Conservation (phyloP, 2,797 vertebrate species). For the Megalops cyprinoides region DNA sequence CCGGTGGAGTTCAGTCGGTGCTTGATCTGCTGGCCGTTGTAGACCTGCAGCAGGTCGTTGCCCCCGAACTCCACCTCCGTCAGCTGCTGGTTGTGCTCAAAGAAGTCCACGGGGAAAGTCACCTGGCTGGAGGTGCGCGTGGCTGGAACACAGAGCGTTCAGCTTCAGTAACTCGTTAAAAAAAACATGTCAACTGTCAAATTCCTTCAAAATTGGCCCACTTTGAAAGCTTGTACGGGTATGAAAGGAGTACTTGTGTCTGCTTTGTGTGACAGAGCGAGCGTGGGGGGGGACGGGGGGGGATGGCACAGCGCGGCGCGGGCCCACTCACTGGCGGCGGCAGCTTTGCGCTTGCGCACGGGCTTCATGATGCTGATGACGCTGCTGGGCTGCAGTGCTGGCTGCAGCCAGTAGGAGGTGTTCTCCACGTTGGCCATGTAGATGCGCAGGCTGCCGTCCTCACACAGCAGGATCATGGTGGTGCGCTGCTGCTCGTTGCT, state of each 20-base stretch:
- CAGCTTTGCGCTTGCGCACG: slow-evolving; percentile 92
- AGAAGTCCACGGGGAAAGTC: slow-evolving; percentile 98
- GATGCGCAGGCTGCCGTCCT: slow-evolving; percentile 95
- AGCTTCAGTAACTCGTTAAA: not conserved
- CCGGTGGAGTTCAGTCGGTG: slow-evolving; percentile 97
- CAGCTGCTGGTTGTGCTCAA: slow-evolving; percentile 98
- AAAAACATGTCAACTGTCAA: too few species aligned
- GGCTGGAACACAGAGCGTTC: slow-evolving; percentile 66
- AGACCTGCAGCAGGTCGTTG: slow-evolving; percentile 95
- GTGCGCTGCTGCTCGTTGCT: slow-evolving; percentile 98
- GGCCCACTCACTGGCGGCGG: slow-evolving; percentile 82
- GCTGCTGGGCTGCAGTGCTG: slow-evolving; percentile 93
- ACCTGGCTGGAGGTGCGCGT: slow-evolving; percentile 93
- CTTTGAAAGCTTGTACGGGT: too few species aligned
- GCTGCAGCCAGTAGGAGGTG: slow-evolving; percentile 97
- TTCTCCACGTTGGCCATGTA: slow-evolving; percentile 99
- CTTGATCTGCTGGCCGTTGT: slow-evolving; percentile 98
- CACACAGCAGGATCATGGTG: slow-evolving; percentile 97
- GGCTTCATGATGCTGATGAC: slow-evolving; percentile 98
- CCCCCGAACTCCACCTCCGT: slow-evolving; percentile 97
- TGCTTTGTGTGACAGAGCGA: not conserved
- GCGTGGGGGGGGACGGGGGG: not conserved
- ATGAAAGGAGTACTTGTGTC: too few species aligned
- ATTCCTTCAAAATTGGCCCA: too few species aligned
- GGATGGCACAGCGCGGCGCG: slow-evolving; percentile 26